Base-by-base conservation (phyloP, 2,113 vertebrate species). In the Prionailurus bengalensis region DNA sequence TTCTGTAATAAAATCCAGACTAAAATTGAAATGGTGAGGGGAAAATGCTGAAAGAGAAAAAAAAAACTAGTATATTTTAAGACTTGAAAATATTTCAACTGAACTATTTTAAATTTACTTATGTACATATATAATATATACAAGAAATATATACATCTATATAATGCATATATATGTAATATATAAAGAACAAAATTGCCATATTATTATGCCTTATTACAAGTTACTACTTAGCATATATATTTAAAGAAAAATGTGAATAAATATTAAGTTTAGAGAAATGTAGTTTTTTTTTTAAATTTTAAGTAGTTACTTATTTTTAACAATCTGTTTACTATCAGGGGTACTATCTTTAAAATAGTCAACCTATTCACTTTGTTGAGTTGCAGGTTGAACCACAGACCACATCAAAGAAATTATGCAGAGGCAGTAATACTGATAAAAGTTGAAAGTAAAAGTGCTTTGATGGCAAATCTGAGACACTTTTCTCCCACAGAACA, bases 1-100 rank as follows among this genome's bases (percentile, higher is more conserved):
- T 63, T 71, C 7, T 76, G 27, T 87, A 96, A 95, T 96, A 94
- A 91, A 97, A 97, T 73, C 79, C 89, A 96, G 68, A 87, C 76
- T 53, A 63, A 92, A 92, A 48, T 45, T 82, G 33, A 96, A 97
- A 74, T 36, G 29, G 12, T 81, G 53, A 93, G 21, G 68, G 42
- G 21, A 66, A 80, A 97, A 91, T 96, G 27, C 16, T 55, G 23
- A 58, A 82, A 91, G 17, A 66, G 76, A 73, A 45, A 84, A 61
- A 76, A 82, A 68, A n/a, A 7, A 53, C 36, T 76, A 53, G 0
- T 10, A 45, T 42, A 82, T 5, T 89, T 95, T 29, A 68, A 87
- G 36, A 71, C 12, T 73, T 89, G 51, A 78, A 83, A 90, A 85
- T 89, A 68, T 88, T 95, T 94, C 74, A 95, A 71, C 25, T 65